These are phyloP conservation scores for Drosophila borborema DNA, from an alignment of 2,888 invertebrate genomes.

Conservation along the genomic window DNA sequence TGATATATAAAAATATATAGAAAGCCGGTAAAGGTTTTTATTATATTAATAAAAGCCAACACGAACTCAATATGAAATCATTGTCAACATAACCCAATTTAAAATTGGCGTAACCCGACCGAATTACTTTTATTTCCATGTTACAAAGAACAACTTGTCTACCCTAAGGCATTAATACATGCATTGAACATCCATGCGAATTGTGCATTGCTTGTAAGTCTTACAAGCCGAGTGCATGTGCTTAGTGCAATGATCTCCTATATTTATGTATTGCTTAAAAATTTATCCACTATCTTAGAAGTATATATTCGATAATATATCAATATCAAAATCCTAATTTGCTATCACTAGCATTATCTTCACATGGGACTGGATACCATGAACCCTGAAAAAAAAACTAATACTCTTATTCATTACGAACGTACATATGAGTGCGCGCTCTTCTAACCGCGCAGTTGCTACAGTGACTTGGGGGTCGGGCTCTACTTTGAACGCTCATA, in stretches of 20 bases:
- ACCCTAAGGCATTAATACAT: not conserved
- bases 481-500: no score
- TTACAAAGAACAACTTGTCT: not conserved
- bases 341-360: no score
- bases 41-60: not conserved
- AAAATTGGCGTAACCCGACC: not conserved
- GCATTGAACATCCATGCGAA: conserved; percentile 39
- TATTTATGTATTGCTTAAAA: not conserved
- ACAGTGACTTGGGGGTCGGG: no score
- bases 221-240: conserved; percentile 49
- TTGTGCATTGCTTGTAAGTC: conserved; percentile 9
- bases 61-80: not conserved
- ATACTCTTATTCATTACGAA: no score
- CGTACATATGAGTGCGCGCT: no score
- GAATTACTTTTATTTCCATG: not conserved
- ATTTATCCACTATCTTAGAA: not conserved
- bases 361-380: no score
- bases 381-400: no score
- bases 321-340: not conserved
- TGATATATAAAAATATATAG: not conserved
- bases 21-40: not conserved
- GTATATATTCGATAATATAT: not conserved
- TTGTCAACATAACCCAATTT: not conserved
- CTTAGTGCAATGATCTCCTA: conserved; percentile 43
- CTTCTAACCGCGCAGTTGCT: no score